Evolutionary conservation across 2,888 invertebrate species (phyloP).

Genomic region (Microctonus brassicae): DNA sequence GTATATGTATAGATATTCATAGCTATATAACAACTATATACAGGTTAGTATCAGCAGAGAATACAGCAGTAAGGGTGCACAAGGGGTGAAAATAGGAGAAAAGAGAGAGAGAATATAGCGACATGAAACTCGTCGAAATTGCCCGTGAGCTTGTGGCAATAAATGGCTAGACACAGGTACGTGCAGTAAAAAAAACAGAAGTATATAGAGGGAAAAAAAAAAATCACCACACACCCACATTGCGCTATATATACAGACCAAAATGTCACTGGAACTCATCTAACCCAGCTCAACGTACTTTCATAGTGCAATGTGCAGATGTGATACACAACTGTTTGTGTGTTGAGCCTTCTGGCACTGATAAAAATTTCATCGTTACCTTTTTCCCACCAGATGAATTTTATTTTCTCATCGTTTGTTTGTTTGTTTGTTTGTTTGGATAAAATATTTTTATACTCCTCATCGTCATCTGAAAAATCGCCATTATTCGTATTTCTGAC

Average conservation of each 20-base stretch:
- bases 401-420: constrained; percentile 5
- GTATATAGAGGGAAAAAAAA: constrained; percentile 1
- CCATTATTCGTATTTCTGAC: neutral
- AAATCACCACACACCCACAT: neutral
- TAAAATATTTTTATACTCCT: constrained; percentile 14
- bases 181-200: constrained; percentile 24
- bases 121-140: constrained; percentile 31
- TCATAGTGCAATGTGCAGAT: constrained; percentile 23
- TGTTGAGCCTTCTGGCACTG: constrained; percentile 28
- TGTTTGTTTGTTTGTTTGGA: too few relatives aligned
- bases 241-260: neutral
- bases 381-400: neutral
- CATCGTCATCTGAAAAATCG: neutral
- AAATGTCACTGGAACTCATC: constrained; percentile 36
- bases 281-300: constrained; percentile 33
- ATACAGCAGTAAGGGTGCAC: neutral
- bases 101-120: neutral
- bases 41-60: neutral
- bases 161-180: constrained; percentile 32
- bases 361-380: constrained; percentile 35
- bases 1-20: neutral
- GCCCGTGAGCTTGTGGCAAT: constrained; percentile 34
- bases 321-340: constrained; percentile 32
- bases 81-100: neutral
- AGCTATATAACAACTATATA: neutral